Percentiles rank a stretch among this genome's conserved stretches.
phyloP scores from a whole-genome alignment of 2,797 vertebrate genomes.

The Botia almorhae region DNA sequence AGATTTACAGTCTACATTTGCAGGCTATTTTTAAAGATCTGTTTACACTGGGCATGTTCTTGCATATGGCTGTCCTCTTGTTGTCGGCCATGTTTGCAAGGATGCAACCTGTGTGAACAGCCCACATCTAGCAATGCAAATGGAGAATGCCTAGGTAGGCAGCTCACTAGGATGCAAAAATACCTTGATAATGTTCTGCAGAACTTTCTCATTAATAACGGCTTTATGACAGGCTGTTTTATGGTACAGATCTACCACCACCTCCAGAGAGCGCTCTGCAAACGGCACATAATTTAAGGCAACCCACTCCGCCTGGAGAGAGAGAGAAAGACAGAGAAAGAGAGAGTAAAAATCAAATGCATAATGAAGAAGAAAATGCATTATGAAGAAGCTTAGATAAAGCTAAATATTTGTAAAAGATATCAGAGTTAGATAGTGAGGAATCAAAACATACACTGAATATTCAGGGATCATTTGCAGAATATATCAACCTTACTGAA shows the following conservation, averaged over 20 bases:
- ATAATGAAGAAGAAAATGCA: too few species aligned
- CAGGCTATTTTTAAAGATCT: too few species aligned
- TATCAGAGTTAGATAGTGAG: neutral
- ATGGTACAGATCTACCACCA: constrained; percentile 96
- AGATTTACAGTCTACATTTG: too few species aligned
- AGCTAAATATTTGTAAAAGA: neutral
- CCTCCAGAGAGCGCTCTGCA: constrained; percentile 95
- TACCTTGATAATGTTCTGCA: constrained; percentile 97
- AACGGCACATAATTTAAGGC: constrained; percentile 99
- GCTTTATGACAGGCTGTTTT: constrained; percentile 99
- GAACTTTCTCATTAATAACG: constrained; percentile 94
- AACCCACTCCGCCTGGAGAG: constrained; percentile 94
- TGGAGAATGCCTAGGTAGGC: too few species aligned
- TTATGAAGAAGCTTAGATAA: neutral
- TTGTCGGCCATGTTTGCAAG: too few species aligned
- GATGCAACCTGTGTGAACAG: too few species aligned
- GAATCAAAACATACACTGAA: neutral
- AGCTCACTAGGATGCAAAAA: neutral
- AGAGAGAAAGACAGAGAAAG: constrained; percentile 26
- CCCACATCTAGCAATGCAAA: too few species aligned
- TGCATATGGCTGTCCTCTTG: too few species aligned
- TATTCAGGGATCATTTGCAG: neutral
- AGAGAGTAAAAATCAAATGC: too few species aligned
- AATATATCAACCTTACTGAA: neutral
- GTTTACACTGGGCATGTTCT: too few species aligned